Evolutionary conservation across 2,113 vertebrate genomes (phyloP).

Genomic region (Donacobius atricapilla): DNA sequence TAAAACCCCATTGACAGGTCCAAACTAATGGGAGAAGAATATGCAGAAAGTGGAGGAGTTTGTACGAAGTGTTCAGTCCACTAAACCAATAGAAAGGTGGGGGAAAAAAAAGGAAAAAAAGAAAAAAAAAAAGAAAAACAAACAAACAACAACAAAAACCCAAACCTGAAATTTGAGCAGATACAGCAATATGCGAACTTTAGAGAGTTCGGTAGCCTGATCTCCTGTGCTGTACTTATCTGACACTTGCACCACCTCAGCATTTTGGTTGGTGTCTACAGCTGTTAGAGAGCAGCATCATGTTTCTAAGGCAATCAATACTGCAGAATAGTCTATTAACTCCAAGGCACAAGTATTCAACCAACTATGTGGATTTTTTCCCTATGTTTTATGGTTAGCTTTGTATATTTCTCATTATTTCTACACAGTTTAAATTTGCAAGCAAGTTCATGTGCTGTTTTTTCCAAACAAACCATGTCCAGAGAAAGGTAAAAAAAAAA

Average conservation of each 20-base stretch:
- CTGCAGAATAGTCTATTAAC: background rate
- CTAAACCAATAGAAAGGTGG: background rate
- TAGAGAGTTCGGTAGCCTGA: background rate
- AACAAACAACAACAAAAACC: too few relatives aligned
- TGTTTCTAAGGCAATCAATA: background rate
- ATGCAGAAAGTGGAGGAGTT: background rate
- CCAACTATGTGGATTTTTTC: background rate
- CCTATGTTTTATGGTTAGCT: background rate
- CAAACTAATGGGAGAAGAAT: background rate
- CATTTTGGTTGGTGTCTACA: background rate
- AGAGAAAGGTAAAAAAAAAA: background rate
- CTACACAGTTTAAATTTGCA: background rate
- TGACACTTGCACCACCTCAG: background rate
- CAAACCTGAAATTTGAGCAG: background rate
- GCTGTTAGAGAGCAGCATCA: background rate
- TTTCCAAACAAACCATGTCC: background rate
- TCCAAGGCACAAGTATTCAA: background rate
- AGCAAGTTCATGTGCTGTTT: background rate
- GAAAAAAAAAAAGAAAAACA: too few relatives aligned
- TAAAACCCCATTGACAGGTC: background rate
- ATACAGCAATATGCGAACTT: background rate
- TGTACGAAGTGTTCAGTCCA: background rate
- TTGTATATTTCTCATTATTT: background rate
- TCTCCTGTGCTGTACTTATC: background rate
- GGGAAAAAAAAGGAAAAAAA: background rate